These are phyloP conservation scores for Oreotrochilus melanogaster DNA, from an alignment of 2,113 vertebrate genomes.

Conservation along the genomic window DNA sequence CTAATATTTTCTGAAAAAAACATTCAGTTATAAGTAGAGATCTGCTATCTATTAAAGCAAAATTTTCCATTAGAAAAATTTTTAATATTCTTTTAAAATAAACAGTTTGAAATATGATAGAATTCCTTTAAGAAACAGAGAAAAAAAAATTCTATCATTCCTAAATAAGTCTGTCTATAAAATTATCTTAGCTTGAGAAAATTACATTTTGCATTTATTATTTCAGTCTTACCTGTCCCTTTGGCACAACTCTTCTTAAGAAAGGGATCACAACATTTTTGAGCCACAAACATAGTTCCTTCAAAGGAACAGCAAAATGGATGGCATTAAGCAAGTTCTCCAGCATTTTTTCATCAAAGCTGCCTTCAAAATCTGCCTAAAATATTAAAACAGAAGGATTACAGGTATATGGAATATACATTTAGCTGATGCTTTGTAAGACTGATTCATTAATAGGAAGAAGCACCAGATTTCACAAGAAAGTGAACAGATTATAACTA, in stretches of 20 bases:
- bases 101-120: background rate
- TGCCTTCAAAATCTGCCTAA: constrained; percentile 88
- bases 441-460: background rate
- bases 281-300: constrained; percentile 88
- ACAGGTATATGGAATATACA: background rate
- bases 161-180: background rate
- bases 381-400: constrained; percentile 8
- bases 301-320: constrained; percentile 79
- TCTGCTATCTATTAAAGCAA: background rate
- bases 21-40: background rate
- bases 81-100: background rate
- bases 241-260: constrained; percentile 83
- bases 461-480: background rate
- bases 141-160: background rate
- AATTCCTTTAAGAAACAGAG: background rate
- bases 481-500: background rate
- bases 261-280: constrained; percentile 90
- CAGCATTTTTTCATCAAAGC: constrained; percentile 83
- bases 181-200: background rate
- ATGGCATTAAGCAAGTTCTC: constrained; percentile 86
- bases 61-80: background rate
- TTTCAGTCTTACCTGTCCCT: constrained; percentile 83
- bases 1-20: constrained; percentile 85
- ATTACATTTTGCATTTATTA: background rate
- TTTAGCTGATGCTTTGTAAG: background rate